Base-by-base conservation (phyloP, 37 sponge, comb jelly and placozoan species). In the Geodia barretti region DNA sequence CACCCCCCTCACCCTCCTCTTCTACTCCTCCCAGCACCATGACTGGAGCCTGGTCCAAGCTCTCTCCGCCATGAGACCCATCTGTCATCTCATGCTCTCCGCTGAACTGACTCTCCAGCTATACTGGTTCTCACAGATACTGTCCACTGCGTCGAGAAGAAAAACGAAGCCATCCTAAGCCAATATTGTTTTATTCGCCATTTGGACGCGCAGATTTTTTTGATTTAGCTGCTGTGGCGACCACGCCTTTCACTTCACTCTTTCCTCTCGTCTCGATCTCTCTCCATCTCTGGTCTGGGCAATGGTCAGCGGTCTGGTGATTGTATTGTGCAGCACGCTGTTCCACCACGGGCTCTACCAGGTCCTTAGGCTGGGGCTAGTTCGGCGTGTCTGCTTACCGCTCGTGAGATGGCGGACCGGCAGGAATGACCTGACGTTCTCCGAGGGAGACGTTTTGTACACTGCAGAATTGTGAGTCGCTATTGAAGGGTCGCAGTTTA, bases 1-100 rank as follows among this genome's bases (percentile, higher is more conserved):
- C 61, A 32, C 59, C 3, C 82, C 82, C 37, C 63, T 82, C 37
- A 59, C 63, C 40, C 54, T 63, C 63, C n/a, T 31, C 21, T 26
- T 73, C 39, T 82, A 82, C 31, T 36, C 73, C n/a, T 14, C 24
- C 26, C 82, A 82, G 74, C 64, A 82, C 39, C 67, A 78, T n/a
- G 38, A 62, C 64, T 58, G 73, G 64, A 32, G 58, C 65, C 35
- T 63, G 9, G 3, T 72, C 35, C n/a, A 43, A 21, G 82, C 82
- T 20, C 11, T 72, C 34, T 39, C 26, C 26, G 24, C 68, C 30
- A 82, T 82, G 82, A 62, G 33, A 31, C 32, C 39, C 39, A 17
- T 61, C 62, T 82, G 82, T 34, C 73, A 82, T 35, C n/a, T 36
- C 3, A n/a, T 43, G 25, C 9, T 72, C 36, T 4, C 24, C 41